These are phyloP conservation scores for Uria lomvia DNA, from an alignment of 2,113 vertebrate species.

Conservation along the genomic window DNA sequence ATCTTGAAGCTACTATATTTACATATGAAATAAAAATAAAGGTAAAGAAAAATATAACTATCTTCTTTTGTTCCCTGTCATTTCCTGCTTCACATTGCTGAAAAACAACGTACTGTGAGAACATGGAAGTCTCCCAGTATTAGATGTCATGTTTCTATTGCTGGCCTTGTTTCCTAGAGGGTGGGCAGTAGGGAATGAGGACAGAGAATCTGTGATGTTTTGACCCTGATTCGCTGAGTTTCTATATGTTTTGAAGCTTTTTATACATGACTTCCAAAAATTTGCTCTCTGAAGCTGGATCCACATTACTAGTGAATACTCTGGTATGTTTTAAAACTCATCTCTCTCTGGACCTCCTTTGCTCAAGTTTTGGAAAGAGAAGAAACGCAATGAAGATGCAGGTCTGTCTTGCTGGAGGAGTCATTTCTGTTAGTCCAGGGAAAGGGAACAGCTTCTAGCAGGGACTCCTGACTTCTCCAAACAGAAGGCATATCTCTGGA, in stretches of 20 bases:
- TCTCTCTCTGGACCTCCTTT: background rate
- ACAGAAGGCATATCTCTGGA: background rate
- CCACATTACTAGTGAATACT: background rate
- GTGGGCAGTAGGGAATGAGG: background rate
- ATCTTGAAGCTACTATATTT: background rate
- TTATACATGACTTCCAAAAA: background rate
- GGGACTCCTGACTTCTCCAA: background rate
- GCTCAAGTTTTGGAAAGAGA: background rate
- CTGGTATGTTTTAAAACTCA: background rate
- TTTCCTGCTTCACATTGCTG: background rate
- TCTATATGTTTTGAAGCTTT: background rate
- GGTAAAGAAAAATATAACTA: background rate
- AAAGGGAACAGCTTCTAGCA: background rate
- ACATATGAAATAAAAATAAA: background rate
- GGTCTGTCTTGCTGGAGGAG: background rate
- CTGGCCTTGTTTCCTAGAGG: background rate
- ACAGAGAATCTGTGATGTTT: background rate
- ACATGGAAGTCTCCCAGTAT: background rate
- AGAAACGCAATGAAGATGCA: background rate
- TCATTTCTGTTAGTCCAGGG: background rate
- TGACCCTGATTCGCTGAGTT: background rate
- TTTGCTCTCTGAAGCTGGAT: background rate
- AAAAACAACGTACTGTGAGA: background rate
- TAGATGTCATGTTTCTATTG: background rate
- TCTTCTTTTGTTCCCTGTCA: background rate